Evolutionary conservation across 2,113 vertebrate species (phyloP).

Genomic region (Gulo gulo): DNA sequence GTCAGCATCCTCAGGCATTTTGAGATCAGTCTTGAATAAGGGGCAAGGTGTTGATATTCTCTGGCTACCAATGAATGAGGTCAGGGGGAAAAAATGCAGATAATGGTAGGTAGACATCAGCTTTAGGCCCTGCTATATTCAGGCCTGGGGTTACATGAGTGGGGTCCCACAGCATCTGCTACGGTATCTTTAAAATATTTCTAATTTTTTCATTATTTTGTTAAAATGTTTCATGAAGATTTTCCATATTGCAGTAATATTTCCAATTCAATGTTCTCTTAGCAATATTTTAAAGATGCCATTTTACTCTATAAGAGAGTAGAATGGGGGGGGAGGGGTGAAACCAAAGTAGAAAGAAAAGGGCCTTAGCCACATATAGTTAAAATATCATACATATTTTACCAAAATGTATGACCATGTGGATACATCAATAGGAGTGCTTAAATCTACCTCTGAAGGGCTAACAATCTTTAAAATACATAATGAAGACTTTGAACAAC

Average conservation of each 20-base stretch:
- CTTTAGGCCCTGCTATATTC: neutral
- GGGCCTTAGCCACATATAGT: neutral
- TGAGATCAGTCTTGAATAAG: neutral
- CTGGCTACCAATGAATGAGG: neutral
- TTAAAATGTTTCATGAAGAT: neutral
- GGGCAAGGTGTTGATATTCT: neutral
- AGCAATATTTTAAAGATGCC: neutral
- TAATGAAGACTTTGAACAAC: neutral
- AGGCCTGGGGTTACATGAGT: rapidly evolving
- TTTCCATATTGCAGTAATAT: neutral
- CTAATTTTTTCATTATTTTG: neutral
- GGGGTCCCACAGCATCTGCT: neutral
- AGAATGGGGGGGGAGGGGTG: neutral
- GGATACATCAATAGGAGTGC: rapidly evolving
- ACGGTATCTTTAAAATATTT: neutral
- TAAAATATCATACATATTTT: neutral
- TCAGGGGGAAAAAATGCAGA: neutral
- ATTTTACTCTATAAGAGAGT: neutral
- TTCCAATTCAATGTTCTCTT: neutral
- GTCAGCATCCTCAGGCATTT: neutral
- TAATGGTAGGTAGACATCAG: neutral
- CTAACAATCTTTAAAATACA: neutral
- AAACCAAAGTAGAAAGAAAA: neutral
- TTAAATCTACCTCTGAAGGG: neutral
- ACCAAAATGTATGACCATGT: neutral